Base-by-base conservation (phyloP, 92 coral and sea anemone species). In the Bergia puertoricense region DNA sequence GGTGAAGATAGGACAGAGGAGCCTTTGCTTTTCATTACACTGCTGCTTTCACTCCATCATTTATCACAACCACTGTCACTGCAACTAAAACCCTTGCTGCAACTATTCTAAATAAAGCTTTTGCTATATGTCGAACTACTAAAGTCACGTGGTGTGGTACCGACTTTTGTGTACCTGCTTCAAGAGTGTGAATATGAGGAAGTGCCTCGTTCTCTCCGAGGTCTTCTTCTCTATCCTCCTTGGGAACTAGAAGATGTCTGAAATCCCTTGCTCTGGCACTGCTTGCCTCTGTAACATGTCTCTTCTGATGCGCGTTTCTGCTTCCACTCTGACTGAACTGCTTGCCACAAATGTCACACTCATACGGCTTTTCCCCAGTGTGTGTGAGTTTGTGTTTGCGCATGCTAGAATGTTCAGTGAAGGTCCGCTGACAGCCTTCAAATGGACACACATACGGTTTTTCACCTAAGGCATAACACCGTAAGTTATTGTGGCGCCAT, bases 321-420 rank as follows among this genome's bases (percentile, higher is more conserved):
- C 98, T 95, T 1, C 98, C 98, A 90, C 98, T 95, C 82, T 95
- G 98, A 78, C 98, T 95, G 91, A 95, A 95, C 1, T 71, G 89
- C 89, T 95, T 95, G 46, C 98, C 98, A 56, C 98, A 95, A 67
- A 93, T 86, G 57, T 89, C 94, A 86, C 98, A 95, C 38, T 81
- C 59, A 38, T 92, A 93, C 3, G 98, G 98, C 86, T 95, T 95
- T 79, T 95, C 98, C 4, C 98, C 98, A 86, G 98, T 95, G 51
- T 95, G 98, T 14, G 93, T 89, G 3, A 95, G 85, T 73, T 95
- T 95, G 94, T 95, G 98, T 81, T 95, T 95, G 57, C 98, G 96
- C 79, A 95, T 89, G 78, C 98, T 95, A 3, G 98, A 95, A 79
- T 93, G 98, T 79, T 95, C 98, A 23, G 98, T 95, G 86, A 95